Evolutionary conservation across 2,888 invertebrate genomes (phyloP).

Genomic region (Drosophila meridiana): DNA sequence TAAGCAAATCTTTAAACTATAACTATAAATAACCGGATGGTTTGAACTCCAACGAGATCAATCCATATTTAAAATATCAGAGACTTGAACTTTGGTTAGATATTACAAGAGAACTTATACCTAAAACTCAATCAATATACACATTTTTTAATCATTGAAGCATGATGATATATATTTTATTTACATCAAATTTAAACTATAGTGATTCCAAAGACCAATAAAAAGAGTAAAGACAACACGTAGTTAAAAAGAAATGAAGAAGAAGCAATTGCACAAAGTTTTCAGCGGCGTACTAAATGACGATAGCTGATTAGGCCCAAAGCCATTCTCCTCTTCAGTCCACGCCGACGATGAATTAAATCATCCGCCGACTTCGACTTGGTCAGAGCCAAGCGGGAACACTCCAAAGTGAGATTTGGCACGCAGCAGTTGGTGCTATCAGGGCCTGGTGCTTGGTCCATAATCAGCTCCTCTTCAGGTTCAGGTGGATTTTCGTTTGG

Average conservation of each 20-base stretch:
- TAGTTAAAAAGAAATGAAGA: background rate
- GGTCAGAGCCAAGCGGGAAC: background rate
- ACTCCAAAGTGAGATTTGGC: too few species aligned
- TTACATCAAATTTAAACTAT: background rate
- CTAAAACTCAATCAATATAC: background rate
- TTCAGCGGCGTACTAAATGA: background rate
- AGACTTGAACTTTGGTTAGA: too few species aligned
- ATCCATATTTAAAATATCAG: too few species aligned
- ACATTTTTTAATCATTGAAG: background rate
- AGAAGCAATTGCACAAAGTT: too few species aligned
- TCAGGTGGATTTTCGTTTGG: background rate
- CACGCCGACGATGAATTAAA: background rate
- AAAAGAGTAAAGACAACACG: background rate
- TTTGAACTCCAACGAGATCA: too few species aligned
- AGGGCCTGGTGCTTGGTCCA: too few species aligned
- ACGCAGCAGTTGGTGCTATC: background rate
- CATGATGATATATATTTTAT: background rate
- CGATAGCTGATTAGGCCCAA: background rate
- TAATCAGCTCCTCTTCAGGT: background rate
- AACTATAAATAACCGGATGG: too few species aligned
- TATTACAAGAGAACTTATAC: too few species aligned
- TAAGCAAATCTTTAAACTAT: too few species aligned
- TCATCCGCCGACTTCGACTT: slow-evolving; percentile 8
- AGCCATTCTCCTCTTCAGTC: background rate
- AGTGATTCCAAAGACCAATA: background rate